Base-by-base conservation (phyloP, 64 coral and sea anemone species). In the Hydrozoanthus tunicans region DNA sequence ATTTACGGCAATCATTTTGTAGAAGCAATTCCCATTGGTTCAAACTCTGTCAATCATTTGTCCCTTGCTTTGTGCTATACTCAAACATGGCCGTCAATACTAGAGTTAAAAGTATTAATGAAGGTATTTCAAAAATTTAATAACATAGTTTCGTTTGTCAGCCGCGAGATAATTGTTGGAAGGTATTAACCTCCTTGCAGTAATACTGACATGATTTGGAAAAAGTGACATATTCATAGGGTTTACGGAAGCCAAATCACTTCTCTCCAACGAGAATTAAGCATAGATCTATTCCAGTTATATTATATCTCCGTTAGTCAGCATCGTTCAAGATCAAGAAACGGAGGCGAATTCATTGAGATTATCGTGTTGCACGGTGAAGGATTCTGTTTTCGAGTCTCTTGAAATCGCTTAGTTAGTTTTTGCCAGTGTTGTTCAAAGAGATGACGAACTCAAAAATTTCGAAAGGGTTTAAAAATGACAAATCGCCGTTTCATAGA, bases 241-340 rank as follows among this genome's bases (percentile, higher is more conserved):
- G 10, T 70, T 70, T 24, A 25, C 14, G 68, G 20, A 70, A 70
- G 68, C 68, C 68, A 70, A 70, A 70, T 70, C 68, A 70, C 68
- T 70, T 70, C 68, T 43, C 0, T 70, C 20, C 68, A 70, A 70
- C 23, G n/a, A 70, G 6, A 24, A 70, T 15, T 70, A 70, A 43
- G 32, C 32, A 43, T 43, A 43, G 20, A 20, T 70, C 67, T 23
- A 70, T 70, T 70, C 68, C 20, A 25, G 68, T 70, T 70, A 70
- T 70, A 70, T 70, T 70, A 70, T 70, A 70, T 70, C 68, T 70
- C 6, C 68, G 17, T 70, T 70, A 70, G 68, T 70, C 68, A 70
- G 15, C 68, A 70, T 70, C 17, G 68, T 24, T 70, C 68, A 70
- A 70, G 68, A 70, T 15, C 15, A 25, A 70, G 20, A 1, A 24